A percentile compares a stretch with the other conserved stretches of the same genome.
Conservation (phyloP, 2,888 invertebrate species). For the Sinodicranocentrus sp. region DNA sequence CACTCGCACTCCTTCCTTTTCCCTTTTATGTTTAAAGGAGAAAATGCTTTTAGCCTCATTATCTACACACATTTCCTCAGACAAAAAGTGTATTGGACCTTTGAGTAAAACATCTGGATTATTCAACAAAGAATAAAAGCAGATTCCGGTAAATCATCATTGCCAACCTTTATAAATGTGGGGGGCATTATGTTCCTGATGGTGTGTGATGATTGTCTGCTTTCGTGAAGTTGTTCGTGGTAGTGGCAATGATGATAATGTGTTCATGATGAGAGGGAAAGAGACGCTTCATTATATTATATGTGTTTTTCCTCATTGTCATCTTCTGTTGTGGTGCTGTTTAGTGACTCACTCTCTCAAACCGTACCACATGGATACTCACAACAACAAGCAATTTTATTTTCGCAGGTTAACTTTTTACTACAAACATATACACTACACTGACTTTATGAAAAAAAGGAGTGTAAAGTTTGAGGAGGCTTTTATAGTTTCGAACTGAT, state of each 20-base stretch:
- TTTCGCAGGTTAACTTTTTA: too few relatives aligned
- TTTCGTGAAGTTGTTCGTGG: background rate
- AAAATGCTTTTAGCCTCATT: constrained; percentile 5
- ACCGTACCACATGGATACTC: too few relatives aligned
- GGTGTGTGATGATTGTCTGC: constrained; percentile 18
- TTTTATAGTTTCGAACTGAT: too few relatives aligned
- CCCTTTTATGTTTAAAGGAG: too few relatives aligned
- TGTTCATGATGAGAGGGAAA: background rate
- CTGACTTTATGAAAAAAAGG: too few relatives aligned
- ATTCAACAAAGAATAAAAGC: constrained; percentile 12
- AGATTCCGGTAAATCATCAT: constrained; percentile 24
- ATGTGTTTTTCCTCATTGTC: background rate
- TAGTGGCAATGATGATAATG: background rate
- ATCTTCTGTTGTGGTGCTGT: too few relatives aligned
- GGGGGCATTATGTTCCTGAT: background rate
- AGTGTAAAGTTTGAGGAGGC: too few relatives aligned
- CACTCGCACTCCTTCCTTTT: constrained; percentile 4
- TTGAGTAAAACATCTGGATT: constrained; percentile 23
- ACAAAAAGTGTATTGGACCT: constrained; percentile 18
- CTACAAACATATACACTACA: too few relatives aligned
- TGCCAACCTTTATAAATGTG: background rate
- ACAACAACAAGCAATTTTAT: too few relatives aligned
- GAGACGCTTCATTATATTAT: constrained; percentile 5
- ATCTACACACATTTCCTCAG: background rate
- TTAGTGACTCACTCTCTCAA: too few relatives aligned